A percentile compares a stretch with the other conserved stretches of the same genome.
Conservation (phyloP, 2,797 vertebrate species). For the Platyrinchus mystaceus region DNA sequence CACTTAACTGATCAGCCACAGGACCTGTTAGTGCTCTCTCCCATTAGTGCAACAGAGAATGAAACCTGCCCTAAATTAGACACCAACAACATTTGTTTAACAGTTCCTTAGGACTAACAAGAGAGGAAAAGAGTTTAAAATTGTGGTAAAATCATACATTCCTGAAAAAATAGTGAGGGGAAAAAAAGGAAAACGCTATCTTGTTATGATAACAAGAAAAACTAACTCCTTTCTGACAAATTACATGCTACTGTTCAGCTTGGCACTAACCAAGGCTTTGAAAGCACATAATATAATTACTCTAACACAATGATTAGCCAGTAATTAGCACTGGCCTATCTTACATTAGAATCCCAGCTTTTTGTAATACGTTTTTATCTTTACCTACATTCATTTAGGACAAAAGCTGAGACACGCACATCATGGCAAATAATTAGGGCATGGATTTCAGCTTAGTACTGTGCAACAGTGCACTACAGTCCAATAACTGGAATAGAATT, state of each 20-base stretch:
- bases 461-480: neutral
- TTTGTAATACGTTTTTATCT: conserved; percentile 62
- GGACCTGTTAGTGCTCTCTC: neutral
- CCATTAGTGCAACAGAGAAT: neutral
- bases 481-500: neutral
- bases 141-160: neutral
- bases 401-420: conserved; percentile 47
- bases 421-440: conserved; percentile 47
- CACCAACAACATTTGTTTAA: neutral
- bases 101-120: neutral
- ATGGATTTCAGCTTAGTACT: conserved; percentile 55
- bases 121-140: neutral
- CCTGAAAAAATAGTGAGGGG: neutral
- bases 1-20: neutral
- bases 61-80: neutral
- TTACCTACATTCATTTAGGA: conserved; percentile 46
- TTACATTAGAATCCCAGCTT: conserved; percentile 52
- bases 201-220: conserved; percentile 22
- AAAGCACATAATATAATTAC: conserved; percentile 67
- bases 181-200: neutral
- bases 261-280: conserved; percentile 23
- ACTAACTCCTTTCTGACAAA: conserved; percentile 59
- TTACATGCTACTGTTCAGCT: conserved; percentile 21
- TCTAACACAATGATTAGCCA: conserved; percentile 64
- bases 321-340: conserved; percentile 67